Percentiles rank a stretch among this genome's conserved stretches.
phyloP scores from a whole-genome alignment of 1,140 invertebrate genomes.

The Pygmarrhopalites habei region DNA sequence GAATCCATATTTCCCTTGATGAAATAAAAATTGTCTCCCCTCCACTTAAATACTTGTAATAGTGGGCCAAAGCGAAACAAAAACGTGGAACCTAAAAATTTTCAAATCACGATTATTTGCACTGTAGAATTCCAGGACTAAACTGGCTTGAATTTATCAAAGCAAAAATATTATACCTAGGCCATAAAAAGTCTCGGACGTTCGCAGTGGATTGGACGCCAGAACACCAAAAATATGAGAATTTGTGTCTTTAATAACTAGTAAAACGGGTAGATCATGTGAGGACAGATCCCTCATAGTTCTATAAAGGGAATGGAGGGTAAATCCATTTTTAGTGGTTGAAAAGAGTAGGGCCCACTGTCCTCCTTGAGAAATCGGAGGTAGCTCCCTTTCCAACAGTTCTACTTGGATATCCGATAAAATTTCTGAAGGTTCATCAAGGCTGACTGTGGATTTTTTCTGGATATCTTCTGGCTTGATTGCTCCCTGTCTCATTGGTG shows the following conservation, averaged over 20 bases:
- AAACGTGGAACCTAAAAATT: slow-evolving; percentile 91
- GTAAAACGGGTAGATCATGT: slow-evolving; percentile 67
- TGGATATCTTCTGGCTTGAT: too few relatives aligned
- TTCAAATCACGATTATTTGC: too few relatives aligned
- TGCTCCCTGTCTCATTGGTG: too few relatives aligned
- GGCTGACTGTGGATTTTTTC: too few relatives aligned
- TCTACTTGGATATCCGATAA: slow-evolving; percentile 78
- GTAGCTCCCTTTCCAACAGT: slow-evolving; percentile 73
- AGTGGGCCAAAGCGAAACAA: slow-evolving; percentile 68
- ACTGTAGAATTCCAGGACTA: too few relatives aligned
- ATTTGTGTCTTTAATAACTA: slow-evolving; percentile 89
- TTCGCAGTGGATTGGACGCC: slow-evolving; percentile 77
- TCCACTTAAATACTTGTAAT: slow-evolving; percentile 87
- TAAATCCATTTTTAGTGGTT: slow-evolving; percentile 94
- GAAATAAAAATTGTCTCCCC: slow-evolving; percentile 97
- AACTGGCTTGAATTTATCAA: too few relatives aligned
- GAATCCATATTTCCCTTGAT: slow-evolving; percentile 94
- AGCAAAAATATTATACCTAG: too few relatives aligned
- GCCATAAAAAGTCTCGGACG: slow-evolving; percentile 95
- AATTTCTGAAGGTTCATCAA: slow-evolving; percentile 74
- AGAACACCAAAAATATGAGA: slow-evolving; percentile 82
- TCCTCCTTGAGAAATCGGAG: slow-evolving; percentile 85
- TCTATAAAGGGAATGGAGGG: slow-evolving; percentile 90
- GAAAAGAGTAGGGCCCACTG: slow-evolving; percentile 92
- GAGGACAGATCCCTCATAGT: slow-evolving; percentile 77